Percentiles rank a stretch among this genome's conserved stretches.
phyloP scores from a whole-genome alignment of 2,113 vertebrate genomes.

The Takifugu bimaculatus region DNA sequence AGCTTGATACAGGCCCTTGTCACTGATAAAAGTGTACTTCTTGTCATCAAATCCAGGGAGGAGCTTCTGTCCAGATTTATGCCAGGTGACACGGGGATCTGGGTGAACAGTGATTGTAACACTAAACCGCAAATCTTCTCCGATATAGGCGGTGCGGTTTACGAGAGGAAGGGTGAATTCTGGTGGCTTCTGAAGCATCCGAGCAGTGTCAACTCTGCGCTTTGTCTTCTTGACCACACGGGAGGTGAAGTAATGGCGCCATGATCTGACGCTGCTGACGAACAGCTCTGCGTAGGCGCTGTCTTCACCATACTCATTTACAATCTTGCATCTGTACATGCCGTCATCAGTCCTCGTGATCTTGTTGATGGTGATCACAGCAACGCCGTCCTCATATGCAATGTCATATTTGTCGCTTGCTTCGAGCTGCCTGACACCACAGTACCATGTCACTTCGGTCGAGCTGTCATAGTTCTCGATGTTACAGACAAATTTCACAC shows the following conservation, averaged over 20 bases:
- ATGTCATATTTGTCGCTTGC: constrained; percentile 89
- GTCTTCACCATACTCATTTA: constrained; percentile 95
- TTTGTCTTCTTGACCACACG: constrained; percentile 90
- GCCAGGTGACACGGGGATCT: constrained; percentile 93
- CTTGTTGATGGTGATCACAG: constrained; percentile 86
- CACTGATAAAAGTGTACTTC: constrained; percentile 91
- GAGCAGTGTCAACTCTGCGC: constrained; percentile 87
- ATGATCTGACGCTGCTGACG: constrained; percentile 85
- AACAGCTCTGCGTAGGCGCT: constrained; percentile 93
- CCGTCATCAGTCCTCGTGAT: constrained; percentile 89
- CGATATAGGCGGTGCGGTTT: constrained; percentile 87
- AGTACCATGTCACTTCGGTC: constrained; percentile 97
- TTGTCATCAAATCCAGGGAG: constrained; percentile 87
- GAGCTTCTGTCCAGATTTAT: constrained; percentile 95
- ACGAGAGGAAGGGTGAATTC: constrained; percentile 96
- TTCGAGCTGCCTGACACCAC: constrained; percentile 93
- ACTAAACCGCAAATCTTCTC: constrained; percentile 88
- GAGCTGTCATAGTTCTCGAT: constrained; percentile 95
- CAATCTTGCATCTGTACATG: constrained; percentile 93
- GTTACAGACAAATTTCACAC: constrained; percentile 84
- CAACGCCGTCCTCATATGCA: constrained; percentile 90
- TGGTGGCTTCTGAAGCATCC: constrained; percentile 91
- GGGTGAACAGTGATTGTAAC: constrained; percentile 98
- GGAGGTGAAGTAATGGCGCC: constrained; percentile 84
- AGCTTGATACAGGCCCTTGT: constrained; percentile 96